These are phyloP conservation scores for Zaprionus lachaisei DNA, from an alignment of 1,140 invertebrate genomes.

Conservation along the genomic window DNA sequence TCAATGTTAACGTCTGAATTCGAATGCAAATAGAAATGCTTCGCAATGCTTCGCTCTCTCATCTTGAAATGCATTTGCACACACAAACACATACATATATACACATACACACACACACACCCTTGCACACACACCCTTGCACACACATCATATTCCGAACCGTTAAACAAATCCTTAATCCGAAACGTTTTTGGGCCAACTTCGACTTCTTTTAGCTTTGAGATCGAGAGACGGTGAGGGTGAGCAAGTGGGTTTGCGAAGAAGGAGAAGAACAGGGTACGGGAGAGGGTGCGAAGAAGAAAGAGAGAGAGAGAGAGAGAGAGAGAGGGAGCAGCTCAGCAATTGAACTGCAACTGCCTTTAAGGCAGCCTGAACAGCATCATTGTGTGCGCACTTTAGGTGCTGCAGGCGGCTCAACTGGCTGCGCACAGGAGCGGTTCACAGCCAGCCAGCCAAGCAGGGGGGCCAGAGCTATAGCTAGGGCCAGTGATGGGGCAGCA, in stretches of 20 bases:
- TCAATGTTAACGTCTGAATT: slow-evolving; percentile 42
- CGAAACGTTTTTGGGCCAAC: slow-evolving; percentile 22
- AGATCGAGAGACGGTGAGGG: neutral
- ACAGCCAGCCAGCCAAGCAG: neutral
- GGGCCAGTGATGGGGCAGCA: too few relatives aligned
- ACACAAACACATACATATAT: neutral
- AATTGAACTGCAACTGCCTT: slow-evolving; percentile 42
- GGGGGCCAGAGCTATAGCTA: neutral
- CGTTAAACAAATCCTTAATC: slow-evolving; percentile 48
- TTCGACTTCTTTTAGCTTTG: slow-evolving; percentile 18
- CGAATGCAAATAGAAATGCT: slow-evolving; percentile 51
- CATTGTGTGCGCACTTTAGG: slow-evolving; percentile 48
- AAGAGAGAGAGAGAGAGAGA: neutral
- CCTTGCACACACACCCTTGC: neutral
- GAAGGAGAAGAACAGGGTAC: too few relatives aligned
- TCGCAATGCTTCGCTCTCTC: slow-evolving; percentile 44
- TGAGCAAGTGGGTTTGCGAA: too few relatives aligned
- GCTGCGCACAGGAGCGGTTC: neutral
- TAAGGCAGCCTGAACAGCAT: slow-evolving; percentile 34
- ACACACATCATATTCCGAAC: slow-evolving; percentile 40
- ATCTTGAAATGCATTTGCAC: slow-evolving; percentile 61
- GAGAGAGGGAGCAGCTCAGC: neutral
- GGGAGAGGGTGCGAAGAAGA: neutral
- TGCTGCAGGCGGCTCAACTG: slow-evolving; percentile 36
- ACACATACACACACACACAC: neutral